These are phyloP conservation scores for Parauchenoglanis ngamensis DNA, from an alignment of 2,797 vertebrate species.

Conservation along the genomic window DNA sequence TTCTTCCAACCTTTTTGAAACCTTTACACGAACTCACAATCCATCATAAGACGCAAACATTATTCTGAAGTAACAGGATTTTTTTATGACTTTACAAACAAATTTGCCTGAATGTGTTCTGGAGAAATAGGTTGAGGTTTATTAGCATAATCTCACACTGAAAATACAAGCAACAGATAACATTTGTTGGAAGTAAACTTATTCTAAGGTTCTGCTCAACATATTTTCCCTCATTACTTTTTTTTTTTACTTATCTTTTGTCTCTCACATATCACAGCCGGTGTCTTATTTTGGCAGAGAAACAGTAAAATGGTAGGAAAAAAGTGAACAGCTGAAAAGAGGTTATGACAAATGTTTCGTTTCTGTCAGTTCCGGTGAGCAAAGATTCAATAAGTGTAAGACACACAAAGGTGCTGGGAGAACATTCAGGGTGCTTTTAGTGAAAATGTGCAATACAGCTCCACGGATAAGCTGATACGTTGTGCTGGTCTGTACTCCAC, in stretches of 20 bases:
- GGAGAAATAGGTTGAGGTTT: background rate
- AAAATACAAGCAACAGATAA: background rate
- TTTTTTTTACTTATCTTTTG: background rate
- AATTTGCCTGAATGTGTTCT: background rate
- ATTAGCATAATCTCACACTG: background rate
- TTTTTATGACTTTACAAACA: background rate
- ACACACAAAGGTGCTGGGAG: background rate
- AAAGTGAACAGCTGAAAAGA: background rate
- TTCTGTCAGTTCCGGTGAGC: background rate
- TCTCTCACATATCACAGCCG: background rate
- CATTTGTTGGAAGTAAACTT: background rate
- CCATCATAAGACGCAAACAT: too few species aligned
- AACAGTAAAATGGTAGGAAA: background rate
- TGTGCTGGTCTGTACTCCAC: background rate
- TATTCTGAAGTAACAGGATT: background rate
- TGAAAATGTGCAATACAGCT: slow-evolving; percentile 6
- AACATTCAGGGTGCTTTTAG: slow-evolving; percentile 3
- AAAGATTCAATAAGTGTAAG: background rate
- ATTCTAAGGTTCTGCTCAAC: background rate
- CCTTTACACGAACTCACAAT: background rate
- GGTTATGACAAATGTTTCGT: background rate
- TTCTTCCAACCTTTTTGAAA: too few species aligned
- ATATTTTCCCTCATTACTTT: background rate
- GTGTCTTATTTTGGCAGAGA: background rate
- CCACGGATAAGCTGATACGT: slow-evolving; percentile 5